Conservation (phyloP, 2,113 vertebrate genomes). For the Pica pica region DNA sequence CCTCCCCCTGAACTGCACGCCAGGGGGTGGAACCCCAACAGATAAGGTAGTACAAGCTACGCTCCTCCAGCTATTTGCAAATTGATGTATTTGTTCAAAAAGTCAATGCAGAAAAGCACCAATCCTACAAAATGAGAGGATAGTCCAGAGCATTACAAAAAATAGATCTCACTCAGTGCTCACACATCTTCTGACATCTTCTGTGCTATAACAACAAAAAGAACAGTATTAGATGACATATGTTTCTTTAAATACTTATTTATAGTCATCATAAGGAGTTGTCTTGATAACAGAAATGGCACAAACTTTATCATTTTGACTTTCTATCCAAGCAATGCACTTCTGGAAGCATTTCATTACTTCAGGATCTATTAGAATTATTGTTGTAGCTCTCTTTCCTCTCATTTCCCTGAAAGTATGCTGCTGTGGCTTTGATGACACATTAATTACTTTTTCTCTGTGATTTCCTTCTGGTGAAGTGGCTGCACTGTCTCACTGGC, state of each 20-base stretch:
- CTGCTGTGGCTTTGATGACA: not conserved
- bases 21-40: no score
- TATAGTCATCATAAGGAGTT: not conserved
- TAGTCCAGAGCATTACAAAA: not conserved
- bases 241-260: not conserved
- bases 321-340: not conserved
- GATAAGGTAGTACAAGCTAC: not conserved
- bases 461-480: not conserved
- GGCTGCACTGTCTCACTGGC: not conserved
- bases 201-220: not conserved
- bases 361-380: not conserved
- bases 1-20: no score
- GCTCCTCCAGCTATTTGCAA: not conserved
- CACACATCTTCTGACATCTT: not conserved
- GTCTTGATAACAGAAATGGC: not conserved
- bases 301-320: not conserved
- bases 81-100: not conserved
- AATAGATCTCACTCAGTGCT: not conserved
- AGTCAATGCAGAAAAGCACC: not conserved
- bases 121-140: not conserved
- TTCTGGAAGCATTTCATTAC: constrained; percentile 37
- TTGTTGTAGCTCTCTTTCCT: not conserved
- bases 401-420: not conserved
- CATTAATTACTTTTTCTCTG: not conserved
- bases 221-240: not conserved